Evolutionary conservation across 2,113 vertebrate genomes (phyloP), one percentile per base, ranked within the genome.

Genomic region (Oreochromis niloticus): DNA sequence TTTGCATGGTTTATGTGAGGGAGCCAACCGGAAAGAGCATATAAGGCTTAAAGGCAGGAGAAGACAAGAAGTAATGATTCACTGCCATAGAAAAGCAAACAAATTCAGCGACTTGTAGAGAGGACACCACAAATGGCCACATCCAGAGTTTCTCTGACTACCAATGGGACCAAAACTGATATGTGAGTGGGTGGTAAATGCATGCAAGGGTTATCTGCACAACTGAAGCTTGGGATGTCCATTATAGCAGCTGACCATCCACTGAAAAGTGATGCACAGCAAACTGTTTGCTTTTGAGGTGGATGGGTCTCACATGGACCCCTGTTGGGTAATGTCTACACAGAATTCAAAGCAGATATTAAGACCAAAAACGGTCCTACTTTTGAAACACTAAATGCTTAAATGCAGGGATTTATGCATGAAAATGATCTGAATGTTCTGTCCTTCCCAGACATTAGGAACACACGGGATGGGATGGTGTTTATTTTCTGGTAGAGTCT

Each of bases 251-350:
- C 22, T 73, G 8, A 48, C 22, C 24, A 10, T 30, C 71, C 43
- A 17, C 71, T 75, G 34, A 36, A 63, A 34, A 34, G 14, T 34
- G 27, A 34, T 34, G n/a, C n/a, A 48, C 43, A 50, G 6, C 16
- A 48, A 75, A 7, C 71, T 30, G 27, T 19, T 10, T 30, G 43
- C 39, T 71, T 4, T 71, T 46, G 9, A 50, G 27, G 27, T 32
- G 43, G 71, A 78, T 0, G 24, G 3, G 10, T 78, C 16, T 48
- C 43, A 75, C 16, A 1, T 1, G 0, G 43, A 50, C 43, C 0
- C 16, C 9, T 50, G 24, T 75, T 75, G 71, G 2, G 9, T 50
- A 5, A 75, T 1, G 24, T 17, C 2, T 0, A 0, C 5, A 73
- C 5, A 73, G 46, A 50, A 78, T 19, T 78, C 9, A 32, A 11